Base-by-base conservation (phyloP, 2,797 vertebrate genomes). In the Gadopsis bispinosus region DNA sequence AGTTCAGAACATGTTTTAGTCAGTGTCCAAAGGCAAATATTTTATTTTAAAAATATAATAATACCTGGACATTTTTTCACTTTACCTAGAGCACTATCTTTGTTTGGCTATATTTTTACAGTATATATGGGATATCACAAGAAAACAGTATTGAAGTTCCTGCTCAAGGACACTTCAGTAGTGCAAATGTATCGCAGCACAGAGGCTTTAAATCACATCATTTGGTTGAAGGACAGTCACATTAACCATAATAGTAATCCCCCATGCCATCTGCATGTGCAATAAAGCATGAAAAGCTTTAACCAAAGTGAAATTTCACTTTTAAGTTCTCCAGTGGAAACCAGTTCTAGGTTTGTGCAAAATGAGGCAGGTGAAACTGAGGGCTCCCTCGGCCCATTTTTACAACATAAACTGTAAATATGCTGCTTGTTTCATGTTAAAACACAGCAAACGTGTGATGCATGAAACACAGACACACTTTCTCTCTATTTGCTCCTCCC, bases 331-430 rank as follows among this genome's bases (percentile, higher is more conserved):
- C 63, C 41, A 33, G 7, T 50, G 37, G 19, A 80, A 76, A 74
- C 53, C 56, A 45, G 62, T 69, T 66, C 6, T 53, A 1, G 7
- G 58, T 60, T 56, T 73, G n/a, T 72, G 66, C 81, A 66, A 53
- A 51, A 65, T 20, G 55, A 33, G 45, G 47, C 59, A 68, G 77
- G 65, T 73, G 50, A 76, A 41, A 67, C 39, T 10, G 20, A 73
- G 59, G 37, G 17, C 45, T 33, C 22, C 79, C 39, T 17, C 20
- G 17, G 50, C 80, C 72, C 56, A 81, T 84, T 80, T 87, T 87
- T 81, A 81, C 69, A 84, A 63, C 73, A 33, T 60, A 65, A 83
- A 89, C 81, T 73, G 85, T 91, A 92, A 92, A 93, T 88, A 90
- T 26, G 79, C 77, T 11, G 45, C 65, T 77, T 89, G 90, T 93